phyloP scores from a whole-genome alignment of 2,888 invertebrate species.

The Alcis repandata region DNA sequence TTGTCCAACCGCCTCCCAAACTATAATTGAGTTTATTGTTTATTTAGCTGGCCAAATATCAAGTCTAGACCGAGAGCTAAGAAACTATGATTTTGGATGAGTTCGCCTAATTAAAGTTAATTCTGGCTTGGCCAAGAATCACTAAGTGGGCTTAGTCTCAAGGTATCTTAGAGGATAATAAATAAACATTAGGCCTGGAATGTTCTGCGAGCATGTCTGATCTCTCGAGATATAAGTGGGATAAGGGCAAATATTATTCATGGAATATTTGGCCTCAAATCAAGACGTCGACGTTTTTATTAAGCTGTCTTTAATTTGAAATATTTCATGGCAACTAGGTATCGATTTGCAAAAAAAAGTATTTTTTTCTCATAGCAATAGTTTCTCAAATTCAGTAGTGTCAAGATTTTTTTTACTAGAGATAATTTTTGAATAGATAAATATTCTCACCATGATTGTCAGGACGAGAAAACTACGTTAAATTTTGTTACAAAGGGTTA shows the following conservation, averaged over 20 bases:
- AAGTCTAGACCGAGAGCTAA: constrained; percentile 24
- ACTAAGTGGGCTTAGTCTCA: constrained; percentile 18
- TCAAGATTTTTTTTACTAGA: no score
- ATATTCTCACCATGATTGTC: no score
- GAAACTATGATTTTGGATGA: constrained; percentile 32
- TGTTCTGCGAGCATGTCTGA: constrained; percentile 8
- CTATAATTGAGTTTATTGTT: constrained; percentile 28
- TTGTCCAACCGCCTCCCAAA: background rate
- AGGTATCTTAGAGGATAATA: constrained; percentile 13
- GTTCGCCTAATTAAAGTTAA: constrained; percentile 17
- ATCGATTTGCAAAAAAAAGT: no score
- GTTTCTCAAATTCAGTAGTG: no score
- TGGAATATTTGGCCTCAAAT: constrained; percentile 4
- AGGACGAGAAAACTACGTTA: no score
- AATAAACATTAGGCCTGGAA: constrained; percentile 19
- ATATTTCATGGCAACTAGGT: no score
- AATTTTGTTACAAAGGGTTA: no score
- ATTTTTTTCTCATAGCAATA: no score
- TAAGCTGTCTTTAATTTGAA: background rate
- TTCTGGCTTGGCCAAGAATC: constrained; percentile 14
- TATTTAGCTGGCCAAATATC: constrained; percentile 22
- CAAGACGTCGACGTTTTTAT: background rate
- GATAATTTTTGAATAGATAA: no score
- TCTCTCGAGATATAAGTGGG: background rate
- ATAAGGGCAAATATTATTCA: constrained; percentile 9